phyloP scores from a whole-genome alignment of 2,888 invertebrate species.

The Drosophila koepferae region DNA sequence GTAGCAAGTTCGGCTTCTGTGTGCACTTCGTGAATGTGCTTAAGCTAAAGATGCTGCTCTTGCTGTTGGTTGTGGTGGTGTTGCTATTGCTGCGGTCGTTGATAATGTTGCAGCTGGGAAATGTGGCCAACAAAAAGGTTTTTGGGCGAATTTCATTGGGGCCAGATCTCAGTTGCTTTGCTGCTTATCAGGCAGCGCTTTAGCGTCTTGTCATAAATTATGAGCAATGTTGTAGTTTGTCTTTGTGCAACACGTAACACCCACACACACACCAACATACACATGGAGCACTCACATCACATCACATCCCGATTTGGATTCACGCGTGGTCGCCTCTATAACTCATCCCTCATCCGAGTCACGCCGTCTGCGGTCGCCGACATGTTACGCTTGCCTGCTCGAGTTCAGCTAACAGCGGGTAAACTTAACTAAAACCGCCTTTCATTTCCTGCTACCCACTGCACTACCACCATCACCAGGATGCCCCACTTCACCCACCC shows the following conservation, averaged over 20 bases:
- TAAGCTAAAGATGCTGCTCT: conserved; percentile 56
- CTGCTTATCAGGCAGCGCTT: conserved; percentile 72
- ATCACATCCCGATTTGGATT: conserved; percentile 15
- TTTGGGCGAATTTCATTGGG: conserved; percentile 30
- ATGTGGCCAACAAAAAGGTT: conserved; percentile 38
- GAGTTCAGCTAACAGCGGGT: conserved; percentile 62
- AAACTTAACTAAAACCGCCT: conserved; percentile 56
- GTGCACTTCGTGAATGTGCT: conserved; percentile 51
- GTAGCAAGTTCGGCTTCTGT: conserved; percentile 60
- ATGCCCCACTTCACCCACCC: conserved; percentile 33
- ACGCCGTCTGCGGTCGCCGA: conserved; percentile 73
- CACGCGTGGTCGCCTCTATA: conserved; percentile 71
- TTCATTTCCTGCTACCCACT: conserved; percentile 65
- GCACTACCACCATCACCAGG: not conserved
- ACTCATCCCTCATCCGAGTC: conserved; percentile 69
- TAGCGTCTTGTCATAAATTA: conserved; percentile 68
- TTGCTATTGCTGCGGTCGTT: conserved; percentile 10
- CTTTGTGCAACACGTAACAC: conserved; percentile 28
- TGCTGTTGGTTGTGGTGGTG: conserved; percentile 34
- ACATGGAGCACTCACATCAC: conserved; percentile 5
- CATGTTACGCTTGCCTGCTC: conserved; percentile 66
- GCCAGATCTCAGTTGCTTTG: conserved; percentile 6
- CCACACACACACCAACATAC: conserved; percentile 28
- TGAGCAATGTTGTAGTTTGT: conserved; percentile 41
- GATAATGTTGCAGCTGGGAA: conserved; percentile 52